These are phyloP conservation scores for Autographa gamma DNA, from an alignment of 2,888 invertebrate genomes.

Conservation along the genomic window DNA sequence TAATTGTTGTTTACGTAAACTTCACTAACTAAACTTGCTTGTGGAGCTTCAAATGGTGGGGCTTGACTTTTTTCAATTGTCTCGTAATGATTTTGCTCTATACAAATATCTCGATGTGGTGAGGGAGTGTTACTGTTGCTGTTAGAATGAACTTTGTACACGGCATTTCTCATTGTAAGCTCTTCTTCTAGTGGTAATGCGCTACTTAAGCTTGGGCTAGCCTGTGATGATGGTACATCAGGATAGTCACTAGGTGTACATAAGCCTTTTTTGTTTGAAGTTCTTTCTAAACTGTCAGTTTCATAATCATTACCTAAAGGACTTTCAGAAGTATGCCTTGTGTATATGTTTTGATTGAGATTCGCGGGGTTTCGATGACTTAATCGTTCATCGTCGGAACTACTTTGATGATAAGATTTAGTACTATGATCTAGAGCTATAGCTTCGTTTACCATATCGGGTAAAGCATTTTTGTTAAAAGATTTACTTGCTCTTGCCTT, in stretches of 20 bases:
- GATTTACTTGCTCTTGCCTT: slow-evolving; percentile 68
- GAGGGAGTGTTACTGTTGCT: slow-evolving; percentile 87
- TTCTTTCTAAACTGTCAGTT: slow-evolving; percentile 92
- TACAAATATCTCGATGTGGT: slow-evolving; percentile 74
- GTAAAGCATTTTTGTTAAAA: slow-evolving; percentile 81
- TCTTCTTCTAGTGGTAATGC: slow-evolving; percentile 94
- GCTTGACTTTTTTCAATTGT: slow-evolving; percentile 68
- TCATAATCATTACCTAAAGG: slow-evolving; percentile 91
- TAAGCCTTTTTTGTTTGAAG: slow-evolving; percentile 85
- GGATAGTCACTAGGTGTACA: slow-evolving; percentile 90
- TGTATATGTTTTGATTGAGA: slow-evolving; percentile 68
- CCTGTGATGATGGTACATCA: slow-evolving; percentile 91
- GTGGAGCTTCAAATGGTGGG: slow-evolving; percentile 59
- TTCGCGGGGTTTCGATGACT: slow-evolving; percentile 53
- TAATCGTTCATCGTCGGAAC: slow-evolving; percentile 84
- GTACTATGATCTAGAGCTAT: slow-evolving; percentile 87
- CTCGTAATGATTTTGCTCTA: slow-evolving; percentile 84
- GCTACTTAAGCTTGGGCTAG: slow-evolving; percentile 92
- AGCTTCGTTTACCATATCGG: slow-evolving; percentile 92
- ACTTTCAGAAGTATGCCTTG: slow-evolving; percentile 75
- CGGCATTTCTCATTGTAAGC: slow-evolving; percentile 93
- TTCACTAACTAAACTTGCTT: slow-evolving; percentile 91
- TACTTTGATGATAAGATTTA: slow-evolving; percentile 79
- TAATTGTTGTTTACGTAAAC: slow-evolving; percentile 94
- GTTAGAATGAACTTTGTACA: slow-evolving; percentile 90